Evolutionary conservation across 2,888 invertebrate species (phyloP).

Genomic region (Tipula confusa): DNA sequence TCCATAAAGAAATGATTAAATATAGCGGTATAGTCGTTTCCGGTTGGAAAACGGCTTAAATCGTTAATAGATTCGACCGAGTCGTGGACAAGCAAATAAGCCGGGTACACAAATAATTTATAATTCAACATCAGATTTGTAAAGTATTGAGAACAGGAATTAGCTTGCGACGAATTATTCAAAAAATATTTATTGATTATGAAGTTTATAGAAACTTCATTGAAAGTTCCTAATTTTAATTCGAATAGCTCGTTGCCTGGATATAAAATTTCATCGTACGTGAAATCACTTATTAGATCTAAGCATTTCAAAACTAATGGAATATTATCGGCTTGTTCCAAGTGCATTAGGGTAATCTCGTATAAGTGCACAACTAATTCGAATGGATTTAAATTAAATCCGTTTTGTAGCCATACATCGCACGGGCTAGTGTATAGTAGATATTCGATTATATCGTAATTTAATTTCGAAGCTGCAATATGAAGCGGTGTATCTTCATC

Average conservation of each 20-base stretch:
- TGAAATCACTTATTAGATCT: background rate
- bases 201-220: background rate
- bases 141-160: background rate
- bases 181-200: background rate
- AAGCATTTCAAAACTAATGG: background rate
- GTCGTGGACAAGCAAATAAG: background rate
- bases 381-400: conserved; percentile 32
- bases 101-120: background rate
- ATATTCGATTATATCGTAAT: conserved; percentile 34
- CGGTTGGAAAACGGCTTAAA: background rate
- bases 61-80: background rate
- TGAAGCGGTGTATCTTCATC: conserved; percentile 34
- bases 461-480: conserved; percentile 31
- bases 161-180: background rate
- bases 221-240: background rate
- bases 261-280: background rate
- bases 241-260: background rate
- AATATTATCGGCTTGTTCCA: background rate
- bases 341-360: background rate
- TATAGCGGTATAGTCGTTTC: background rate
- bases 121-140: background rate
- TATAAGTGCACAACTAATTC: background rate
- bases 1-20: background rate
- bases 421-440: conserved; percentile 31
- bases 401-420: conserved; percentile 32